Evolutionary conservation across 2,113 vertebrate genomes (phyloP).

Genomic region (Takifugu flavidus): DNA sequence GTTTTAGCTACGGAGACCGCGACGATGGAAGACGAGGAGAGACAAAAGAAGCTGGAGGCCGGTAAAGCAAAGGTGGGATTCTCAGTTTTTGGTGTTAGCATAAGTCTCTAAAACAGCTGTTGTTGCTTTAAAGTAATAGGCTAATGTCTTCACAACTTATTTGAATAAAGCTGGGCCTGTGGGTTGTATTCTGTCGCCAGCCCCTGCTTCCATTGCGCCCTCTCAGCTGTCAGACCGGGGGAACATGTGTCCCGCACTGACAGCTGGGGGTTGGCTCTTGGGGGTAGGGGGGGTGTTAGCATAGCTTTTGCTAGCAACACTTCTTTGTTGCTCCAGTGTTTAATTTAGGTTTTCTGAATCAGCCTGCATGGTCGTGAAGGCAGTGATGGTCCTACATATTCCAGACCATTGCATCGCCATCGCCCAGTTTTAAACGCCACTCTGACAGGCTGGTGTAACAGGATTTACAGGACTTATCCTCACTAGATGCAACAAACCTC

Average conservation of each 20-base stretch:
- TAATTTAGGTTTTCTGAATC: not conserved
- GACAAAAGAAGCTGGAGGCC: slow-evolving; percentile 89
- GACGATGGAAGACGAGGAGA: slow-evolving; percentile 91
- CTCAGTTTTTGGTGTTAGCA: slow-evolving; percentile 26
- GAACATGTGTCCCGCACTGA: slow-evolving; percentile 53
- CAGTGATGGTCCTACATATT: not conserved
- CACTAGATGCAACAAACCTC: slow-evolving; percentile 18
- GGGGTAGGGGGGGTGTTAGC: slow-evolving; percentile 33
- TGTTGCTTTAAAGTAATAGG: slow-evolving; percentile 17
- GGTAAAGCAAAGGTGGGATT: slow-evolving; percentile 90
- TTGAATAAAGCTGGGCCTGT: slow-evolving; percentile 16
- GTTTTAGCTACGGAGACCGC: slow-evolving; percentile 67
- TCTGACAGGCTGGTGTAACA: slow-evolving; percentile 63
- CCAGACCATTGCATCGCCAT: not conserved
- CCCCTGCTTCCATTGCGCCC: not conserved
- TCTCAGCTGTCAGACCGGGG: slow-evolving; percentile 65
- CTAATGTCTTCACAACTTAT: slow-evolving; percentile 20
- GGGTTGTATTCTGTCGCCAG: slow-evolving; percentile 37
- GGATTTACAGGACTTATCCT: slow-evolving; percentile 63
- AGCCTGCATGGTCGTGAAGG: not conserved
- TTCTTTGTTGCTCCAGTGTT: slow-evolving; percentile 39
- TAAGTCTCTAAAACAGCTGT: slow-evolving; percentile 23
- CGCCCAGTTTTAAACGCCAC: slow-evolving; percentile 21
- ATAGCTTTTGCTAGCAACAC: slow-evolving; percentile 32
- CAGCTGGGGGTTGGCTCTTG: slow-evolving; percentile 35